A percentile compares a stretch with the other conserved stretches of the same genome.
phyloP scores from a whole-genome alignment of 2,888 invertebrate genomes.

The Nasonovia ribisnigri region DNA sequence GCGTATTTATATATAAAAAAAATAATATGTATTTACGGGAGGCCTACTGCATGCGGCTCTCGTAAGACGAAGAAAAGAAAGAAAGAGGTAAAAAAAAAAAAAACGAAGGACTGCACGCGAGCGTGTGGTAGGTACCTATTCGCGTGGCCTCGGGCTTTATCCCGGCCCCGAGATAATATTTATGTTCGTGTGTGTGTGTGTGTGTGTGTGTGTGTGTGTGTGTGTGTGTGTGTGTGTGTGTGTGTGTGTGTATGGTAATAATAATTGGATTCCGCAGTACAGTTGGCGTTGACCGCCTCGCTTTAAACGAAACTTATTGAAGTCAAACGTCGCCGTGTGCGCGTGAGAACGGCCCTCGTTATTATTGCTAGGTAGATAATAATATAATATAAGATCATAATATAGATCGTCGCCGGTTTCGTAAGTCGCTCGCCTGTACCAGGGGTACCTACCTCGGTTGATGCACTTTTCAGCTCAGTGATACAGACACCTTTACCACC shows the following conservation, averaged over 20 bases:
- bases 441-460: background rate
- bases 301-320: background rate
- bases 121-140: background rate
- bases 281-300: background rate
- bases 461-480: background rate
- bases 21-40: background rate
- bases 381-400: background rate
- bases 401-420: background rate
- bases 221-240: background rate
- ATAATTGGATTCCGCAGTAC: slow-evolving; percentile 30
- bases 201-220: background rate
- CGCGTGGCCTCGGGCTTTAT: slow-evolving; percentile 19
- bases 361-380: background rate
- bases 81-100: background rate
- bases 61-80: background rate
- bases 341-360: slow-evolving; percentile 55
- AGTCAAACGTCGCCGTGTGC: background rate
- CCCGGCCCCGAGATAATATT: slow-evolving; percentile 24
- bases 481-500: no score
- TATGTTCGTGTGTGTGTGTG: background rate
- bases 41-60: background rate
- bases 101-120: background rate
- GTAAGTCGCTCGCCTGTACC: background rate
- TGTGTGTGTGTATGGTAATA: background rate
- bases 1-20: background rate